phyloP scores from a whole-genome alignment of 2,797 vertebrate genomes.

The Limnodromus scolopaceus region DNA sequence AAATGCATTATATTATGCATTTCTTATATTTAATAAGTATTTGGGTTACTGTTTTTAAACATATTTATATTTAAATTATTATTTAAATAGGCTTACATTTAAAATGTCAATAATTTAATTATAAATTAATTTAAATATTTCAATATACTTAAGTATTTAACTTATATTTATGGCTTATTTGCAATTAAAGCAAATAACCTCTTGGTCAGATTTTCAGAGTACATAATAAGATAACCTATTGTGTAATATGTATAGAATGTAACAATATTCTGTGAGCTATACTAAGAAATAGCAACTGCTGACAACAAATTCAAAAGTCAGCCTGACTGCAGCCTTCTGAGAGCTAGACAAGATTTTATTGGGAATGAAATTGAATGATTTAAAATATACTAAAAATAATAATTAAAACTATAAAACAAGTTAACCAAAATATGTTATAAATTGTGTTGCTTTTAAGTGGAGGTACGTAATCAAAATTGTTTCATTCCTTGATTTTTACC shows the following conservation, averaged over 20 bases:
- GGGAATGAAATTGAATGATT: neutral
- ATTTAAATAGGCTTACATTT: neutral
- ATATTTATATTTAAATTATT: neutral
- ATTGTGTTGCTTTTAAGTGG: neutral
- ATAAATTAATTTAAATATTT: neutral
- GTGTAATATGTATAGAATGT: neutral
- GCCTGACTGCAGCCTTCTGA: neutral
- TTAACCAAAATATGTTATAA: neutral
- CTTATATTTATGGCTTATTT: neutral
- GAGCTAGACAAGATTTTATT: neutral
- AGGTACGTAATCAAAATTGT: neutral
- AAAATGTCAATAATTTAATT: neutral
- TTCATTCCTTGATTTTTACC: neutral
- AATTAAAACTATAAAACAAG: neutral
- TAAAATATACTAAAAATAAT: neutral
- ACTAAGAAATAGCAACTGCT: neutral
- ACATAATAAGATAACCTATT: rapidly evolving
- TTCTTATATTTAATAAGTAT: neutral
- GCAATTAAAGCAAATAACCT: neutral
- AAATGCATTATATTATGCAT: neutral
- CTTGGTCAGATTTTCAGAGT: neutral
- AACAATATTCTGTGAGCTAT: neutral
- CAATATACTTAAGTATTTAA: neutral
- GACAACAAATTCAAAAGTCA: neutral
- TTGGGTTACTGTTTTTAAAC: neutral